A percentile compares a stretch with the other conserved stretches of the same genome.
Evolutionary conservation across 2,113 vertebrate species (phyloP).

Genomic region (Diphyllodes magnificus): DNA sequence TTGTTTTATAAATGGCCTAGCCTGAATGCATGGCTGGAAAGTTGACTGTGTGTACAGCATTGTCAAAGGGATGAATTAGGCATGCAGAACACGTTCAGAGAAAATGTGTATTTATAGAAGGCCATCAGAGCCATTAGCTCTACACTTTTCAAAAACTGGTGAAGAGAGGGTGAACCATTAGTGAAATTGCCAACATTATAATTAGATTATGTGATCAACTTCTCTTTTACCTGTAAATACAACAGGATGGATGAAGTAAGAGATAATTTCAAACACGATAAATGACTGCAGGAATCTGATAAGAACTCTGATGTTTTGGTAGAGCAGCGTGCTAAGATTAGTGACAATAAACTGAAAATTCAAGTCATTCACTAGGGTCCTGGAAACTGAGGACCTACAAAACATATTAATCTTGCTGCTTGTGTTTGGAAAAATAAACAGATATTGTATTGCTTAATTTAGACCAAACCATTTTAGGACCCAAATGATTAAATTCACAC

Average conservation of each 20-base stretch:
- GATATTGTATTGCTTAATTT: not conserved
- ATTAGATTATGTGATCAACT: not conserved
- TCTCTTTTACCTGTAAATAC: not conserved
- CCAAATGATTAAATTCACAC: not conserved
- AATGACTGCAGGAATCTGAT: not conserved
- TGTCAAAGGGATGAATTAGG: not conserved
- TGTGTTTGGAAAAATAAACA: not conserved
- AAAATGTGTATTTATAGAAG: not conserved
- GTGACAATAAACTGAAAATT: not conserved
- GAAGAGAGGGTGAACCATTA: not conserved
- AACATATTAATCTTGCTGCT: not conserved
- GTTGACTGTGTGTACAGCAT: not conserved
- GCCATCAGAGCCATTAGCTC: not conserved
- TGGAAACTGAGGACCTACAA: not conserved
- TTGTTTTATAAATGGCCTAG: not conserved
- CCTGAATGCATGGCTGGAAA: not conserved
- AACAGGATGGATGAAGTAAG: not conserved
- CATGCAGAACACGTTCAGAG: not conserved
- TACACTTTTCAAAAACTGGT: not conserved
- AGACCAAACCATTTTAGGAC: not conserved
- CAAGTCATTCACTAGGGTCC: not conserved
- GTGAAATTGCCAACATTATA: not conserved
- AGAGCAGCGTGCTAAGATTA: not conserved
- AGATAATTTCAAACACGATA: not conserved
- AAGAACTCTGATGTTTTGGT: not conserved